Evolutionary conservation across 1,140 invertebrate genomes (phyloP), one percentile per base, ranked within the genome.

Genomic region (Heterodera carotae): DNA sequence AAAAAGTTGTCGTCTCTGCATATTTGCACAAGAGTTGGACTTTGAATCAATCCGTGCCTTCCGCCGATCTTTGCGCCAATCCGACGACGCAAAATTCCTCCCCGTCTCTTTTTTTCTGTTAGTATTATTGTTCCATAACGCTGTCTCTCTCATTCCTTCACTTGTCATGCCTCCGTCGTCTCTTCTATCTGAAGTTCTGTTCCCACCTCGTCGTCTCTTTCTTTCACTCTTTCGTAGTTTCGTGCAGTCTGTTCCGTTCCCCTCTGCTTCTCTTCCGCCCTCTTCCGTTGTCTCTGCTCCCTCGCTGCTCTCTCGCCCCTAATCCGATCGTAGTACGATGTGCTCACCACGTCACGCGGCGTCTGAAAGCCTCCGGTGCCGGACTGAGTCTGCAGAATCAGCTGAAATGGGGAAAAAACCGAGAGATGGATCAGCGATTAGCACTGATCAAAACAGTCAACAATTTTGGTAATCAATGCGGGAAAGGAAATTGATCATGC

Each of bases 331-430:
- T 82, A 82, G 53, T 80, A 82, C n/a, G 62, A 80, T 29, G 33
- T 68, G 43, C 36, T 82, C 3, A 73, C 81, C 22, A 83, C 81
- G 62, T 82, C 81, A 22, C 81, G 33, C n/a, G 70, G 77, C 64
- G 75, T 75, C 18, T 80, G 64, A 39, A 82, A 82, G 7, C 81
- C 81, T 15, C 81, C 81, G 22, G 81, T 82, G 62, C 67, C 34
- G 15, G 77, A 68, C 72, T 82, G 81, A 7, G 81, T 79, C 62
- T 82, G 81, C 10, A 82, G 64, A 56, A 56, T 56, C 15, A 56
- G 48, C 48, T 56, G 48, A n/a, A 56, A 56, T n/a, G n/a, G 39
- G 39, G 39, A 8, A 8, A 1, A 43, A 12, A 12, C 6, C 6
- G 39, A 43, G 39, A 43, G 12, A 12, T 12, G 6, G 2, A 43